Conservation (phyloP, 2,113 vertebrate species). For the Mesembrinibis cayennensis region DNA sequence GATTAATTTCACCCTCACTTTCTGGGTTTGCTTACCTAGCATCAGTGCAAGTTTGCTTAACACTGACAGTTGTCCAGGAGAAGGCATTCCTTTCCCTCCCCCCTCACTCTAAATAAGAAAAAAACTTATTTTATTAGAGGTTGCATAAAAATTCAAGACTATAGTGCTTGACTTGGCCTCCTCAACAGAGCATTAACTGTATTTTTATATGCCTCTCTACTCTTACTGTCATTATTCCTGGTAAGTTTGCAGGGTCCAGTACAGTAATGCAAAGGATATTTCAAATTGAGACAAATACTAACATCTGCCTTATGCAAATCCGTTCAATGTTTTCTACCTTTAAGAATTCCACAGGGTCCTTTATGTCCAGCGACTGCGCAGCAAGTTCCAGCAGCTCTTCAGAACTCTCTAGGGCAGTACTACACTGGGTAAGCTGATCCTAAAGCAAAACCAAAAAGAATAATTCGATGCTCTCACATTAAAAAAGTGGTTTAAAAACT, state of each 20-base stretch:
- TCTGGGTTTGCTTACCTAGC: background rate
- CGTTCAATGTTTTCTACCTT: conserved; percentile 74
- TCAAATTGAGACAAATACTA: background rate
- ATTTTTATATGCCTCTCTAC: background rate
- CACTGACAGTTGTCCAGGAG: background rate
- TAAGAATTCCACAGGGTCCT: conserved; percentile 83
- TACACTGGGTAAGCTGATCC: conserved; percentile 86
- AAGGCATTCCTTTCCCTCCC: background rate
- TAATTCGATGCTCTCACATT: background rate
- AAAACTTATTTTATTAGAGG: background rate
- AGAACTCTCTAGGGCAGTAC: conserved; percentile 82
- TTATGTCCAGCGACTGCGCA: conserved; percentile 81
- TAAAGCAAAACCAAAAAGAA: conserved; percentile 34
- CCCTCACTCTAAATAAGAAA: background rate
- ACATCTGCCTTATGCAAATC: background rate
- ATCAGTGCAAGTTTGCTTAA: background rate
- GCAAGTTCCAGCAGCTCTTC: conserved; percentile 89
- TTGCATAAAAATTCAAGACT: background rate
- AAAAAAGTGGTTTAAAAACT: background rate
- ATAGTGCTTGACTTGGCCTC: background rate
- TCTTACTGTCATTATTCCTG: background rate
- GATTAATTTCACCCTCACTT: background rate
- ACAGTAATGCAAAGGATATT: background rate
- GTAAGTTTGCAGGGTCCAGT: background rate
- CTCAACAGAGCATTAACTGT: background rate